phyloP scores from a whole-genome alignment of 2,888 invertebrate genomes.

The Drosophila paracracens region DNA sequence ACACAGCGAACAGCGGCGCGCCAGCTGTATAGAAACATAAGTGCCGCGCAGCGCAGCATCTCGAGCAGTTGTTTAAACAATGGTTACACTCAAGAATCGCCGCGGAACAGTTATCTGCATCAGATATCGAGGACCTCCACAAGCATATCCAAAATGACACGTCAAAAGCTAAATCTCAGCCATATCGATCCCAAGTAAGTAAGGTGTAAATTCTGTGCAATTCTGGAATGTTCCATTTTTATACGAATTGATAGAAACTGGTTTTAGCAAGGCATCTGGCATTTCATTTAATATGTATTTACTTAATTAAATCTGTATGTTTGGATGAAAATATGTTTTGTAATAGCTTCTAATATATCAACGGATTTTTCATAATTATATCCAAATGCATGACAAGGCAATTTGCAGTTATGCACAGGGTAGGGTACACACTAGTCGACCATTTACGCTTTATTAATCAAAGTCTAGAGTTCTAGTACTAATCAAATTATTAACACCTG shows the following conservation, averaged over 20 bases:
- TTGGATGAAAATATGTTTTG: not conserved
- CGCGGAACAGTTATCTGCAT: slow-evolving; percentile 34
- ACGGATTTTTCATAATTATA: not conserved
- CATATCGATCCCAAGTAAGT: slow-evolving; percentile 82
- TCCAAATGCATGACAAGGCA: not conserved
- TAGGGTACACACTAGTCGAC: not conserved
- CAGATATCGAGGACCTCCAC: slow-evolving; percentile 24
- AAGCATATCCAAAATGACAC: slow-evolving; percentile 44
- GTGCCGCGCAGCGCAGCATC: slow-evolving; percentile 59
- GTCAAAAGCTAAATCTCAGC: slow-evolving; percentile 65
- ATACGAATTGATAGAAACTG: not conserved
- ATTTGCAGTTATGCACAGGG: not conserved
- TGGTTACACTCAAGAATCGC: slow-evolving; percentile 18
- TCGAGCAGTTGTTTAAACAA: slow-evolving; percentile 43
- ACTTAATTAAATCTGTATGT: not conserved
- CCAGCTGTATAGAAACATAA: slow-evolving; percentile 46
- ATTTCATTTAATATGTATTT: not conserved
- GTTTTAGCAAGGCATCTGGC: not conserved
- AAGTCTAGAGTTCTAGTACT: not conserved
- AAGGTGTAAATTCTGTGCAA: not conserved
- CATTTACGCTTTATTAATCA: not conserved
- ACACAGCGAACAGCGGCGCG: slow-evolving; percentile 43
- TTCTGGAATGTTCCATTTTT: not conserved
- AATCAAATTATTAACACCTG: not conserved
- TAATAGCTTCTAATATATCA: not conserved